A percentile compares a stretch with the other conserved stretches of the same genome.
Conservation (phyloP, 2,113 vertebrate species). For the Egretta garzetta region DNA sequence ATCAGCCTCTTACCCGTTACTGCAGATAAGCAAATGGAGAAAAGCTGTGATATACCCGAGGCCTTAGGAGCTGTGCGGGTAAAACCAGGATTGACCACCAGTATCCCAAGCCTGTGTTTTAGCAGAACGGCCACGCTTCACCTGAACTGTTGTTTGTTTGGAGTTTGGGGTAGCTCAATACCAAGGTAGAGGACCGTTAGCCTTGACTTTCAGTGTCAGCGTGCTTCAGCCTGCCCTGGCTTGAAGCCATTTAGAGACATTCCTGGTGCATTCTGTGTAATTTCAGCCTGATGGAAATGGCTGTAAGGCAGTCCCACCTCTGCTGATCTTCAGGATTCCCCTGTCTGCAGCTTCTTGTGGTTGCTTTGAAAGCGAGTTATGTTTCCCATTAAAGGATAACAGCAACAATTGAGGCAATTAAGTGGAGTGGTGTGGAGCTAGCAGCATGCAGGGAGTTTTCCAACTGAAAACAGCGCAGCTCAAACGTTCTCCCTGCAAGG, state of each 20-base stretch:
- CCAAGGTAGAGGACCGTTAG: neutral
- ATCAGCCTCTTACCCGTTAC: neutral
- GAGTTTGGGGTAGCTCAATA: neutral
- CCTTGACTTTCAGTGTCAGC: slow-evolving; percentile 15
- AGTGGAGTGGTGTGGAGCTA: slow-evolving; percentile 60
- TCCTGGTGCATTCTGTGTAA: slow-evolving; percentile 64
- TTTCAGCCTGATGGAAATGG: slow-evolving; percentile 64
- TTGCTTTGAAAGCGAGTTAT: slow-evolving; percentile 73
- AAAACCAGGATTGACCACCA: neutral
- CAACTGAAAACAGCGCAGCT: neutral
- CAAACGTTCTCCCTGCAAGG: slow-evolving; percentile 54
- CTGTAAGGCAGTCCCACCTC: slow-evolving; percentile 64
- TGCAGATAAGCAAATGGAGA: neutral
- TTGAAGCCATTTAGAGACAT: slow-evolving; percentile 65
- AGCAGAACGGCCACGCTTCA: neutral
- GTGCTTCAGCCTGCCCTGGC: slow-evolving; percentile 50
- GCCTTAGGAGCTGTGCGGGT: neutral
- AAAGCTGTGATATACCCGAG: accelerated
- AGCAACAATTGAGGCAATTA: slow-evolving; percentile 77
- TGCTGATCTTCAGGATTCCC: slow-evolving; percentile 80
- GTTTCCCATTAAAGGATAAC: slow-evolving; percentile 78
- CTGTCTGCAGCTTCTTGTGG: slow-evolving; percentile 72
- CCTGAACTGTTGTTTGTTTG: neutral
- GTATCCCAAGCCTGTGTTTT: neutral
- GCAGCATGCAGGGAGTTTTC: slow-evolving; percentile 23